Evolutionary conservation across 2,797 vertebrate species (phyloP).

Genomic region (Lindbergichthys nudifrons): DNA sequence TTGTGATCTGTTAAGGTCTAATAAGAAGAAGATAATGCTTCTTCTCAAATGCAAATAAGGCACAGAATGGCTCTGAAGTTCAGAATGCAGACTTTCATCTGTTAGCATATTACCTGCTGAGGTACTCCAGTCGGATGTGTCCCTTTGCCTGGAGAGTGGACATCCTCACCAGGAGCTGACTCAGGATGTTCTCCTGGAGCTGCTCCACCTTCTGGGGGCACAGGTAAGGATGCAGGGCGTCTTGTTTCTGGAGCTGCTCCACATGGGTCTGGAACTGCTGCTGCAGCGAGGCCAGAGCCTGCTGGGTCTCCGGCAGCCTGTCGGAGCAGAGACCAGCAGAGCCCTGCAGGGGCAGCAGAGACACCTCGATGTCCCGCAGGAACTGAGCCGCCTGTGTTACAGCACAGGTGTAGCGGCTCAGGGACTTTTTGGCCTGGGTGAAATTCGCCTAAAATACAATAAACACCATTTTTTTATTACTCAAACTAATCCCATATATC

Average conservation of each 20-base stretch:
- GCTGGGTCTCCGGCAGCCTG: slow-evolving; percentile 64
- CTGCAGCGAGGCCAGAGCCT: slow-evolving; percentile 66
- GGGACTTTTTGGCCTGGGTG: slow-evolving; percentile 71
- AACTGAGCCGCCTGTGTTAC: slow-evolving; percentile 69
- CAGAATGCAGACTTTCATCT: neutral
- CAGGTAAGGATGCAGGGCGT: slow-evolving; percentile 70
- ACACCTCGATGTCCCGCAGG: slow-evolving; percentile 75
- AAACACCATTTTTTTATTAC: neutral
- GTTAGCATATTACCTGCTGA: slow-evolving; percentile 69
- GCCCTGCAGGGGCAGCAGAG: slow-evolving; percentile 65
- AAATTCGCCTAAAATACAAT: slow-evolving; percentile 79
- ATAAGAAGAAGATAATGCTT: neutral
- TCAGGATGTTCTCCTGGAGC: slow-evolving; percentile 78
- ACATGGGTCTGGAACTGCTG: slow-evolving; percentile 83
- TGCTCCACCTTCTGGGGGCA: slow-evolving; percentile 74
- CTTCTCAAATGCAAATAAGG: neutral
- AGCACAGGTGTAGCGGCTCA: slow-evolving; percentile 76
- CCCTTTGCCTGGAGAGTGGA: slow-evolving; percentile 82
- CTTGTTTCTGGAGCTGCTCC: slow-evolving; percentile 76
- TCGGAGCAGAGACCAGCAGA: slow-evolving; percentile 70
- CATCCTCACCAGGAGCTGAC: slow-evolving; percentile 80
- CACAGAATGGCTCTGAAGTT: neutral
- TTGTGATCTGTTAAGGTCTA: neutral
- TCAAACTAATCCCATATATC: neutral
- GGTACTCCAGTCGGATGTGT: slow-evolving; percentile 70